These are phyloP conservation scores for Petrosia ficiformis DNA, from an alignment of 37 sponge, comb jelly and placozoan species.

Conservation along the genomic window DNA sequence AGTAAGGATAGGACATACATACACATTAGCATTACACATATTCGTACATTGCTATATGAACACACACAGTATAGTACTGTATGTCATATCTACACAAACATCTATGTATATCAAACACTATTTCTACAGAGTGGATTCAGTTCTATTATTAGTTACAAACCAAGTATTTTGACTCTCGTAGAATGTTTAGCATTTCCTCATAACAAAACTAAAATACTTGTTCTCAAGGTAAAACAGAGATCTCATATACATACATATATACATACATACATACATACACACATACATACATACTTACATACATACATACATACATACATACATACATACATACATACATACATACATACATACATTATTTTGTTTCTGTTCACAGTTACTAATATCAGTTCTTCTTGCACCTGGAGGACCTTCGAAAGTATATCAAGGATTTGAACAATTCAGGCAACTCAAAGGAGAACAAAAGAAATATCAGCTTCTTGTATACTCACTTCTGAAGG, in stretches of 20 bases:
- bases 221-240: slow-evolving; percentile 57
- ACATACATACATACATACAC: too few relatives aligned
- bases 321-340: not conserved
- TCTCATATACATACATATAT: not conserved
- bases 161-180: slow-evolving; percentile 51
- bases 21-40: too few relatives aligned
- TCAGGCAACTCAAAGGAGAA: slow-evolving; percentile 50
- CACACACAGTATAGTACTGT: too few relatives aligned
- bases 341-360: too few relatives aligned
- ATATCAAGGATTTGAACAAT: slow-evolving; percentile 66
- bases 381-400: slow-evolving; percentile 56
- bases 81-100: too few relatives aligned
- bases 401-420: slow-evolving; percentile 73
- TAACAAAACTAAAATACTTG: slow-evolving; percentile 33
- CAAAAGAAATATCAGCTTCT: slow-evolving; percentile 43
- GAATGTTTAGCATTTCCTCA: slow-evolving; percentile 34
- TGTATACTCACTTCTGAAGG: slow-evolving; percentile 44
- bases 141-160: slow-evolving; percentile 65
- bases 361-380: slow-evolving; percentile 37
- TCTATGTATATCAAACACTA: too few relatives aligned
- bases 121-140: slow-evolving; percentile 62
- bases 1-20: slow-evolving; percentile 35
- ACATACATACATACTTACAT: too few relatives aligned
- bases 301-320: too few relatives aligned
- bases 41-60: too few relatives aligned